Base-by-base conservation (phyloP, 2,113 vertebrate genomes). In the Embiotoca jacksoni region DNA sequence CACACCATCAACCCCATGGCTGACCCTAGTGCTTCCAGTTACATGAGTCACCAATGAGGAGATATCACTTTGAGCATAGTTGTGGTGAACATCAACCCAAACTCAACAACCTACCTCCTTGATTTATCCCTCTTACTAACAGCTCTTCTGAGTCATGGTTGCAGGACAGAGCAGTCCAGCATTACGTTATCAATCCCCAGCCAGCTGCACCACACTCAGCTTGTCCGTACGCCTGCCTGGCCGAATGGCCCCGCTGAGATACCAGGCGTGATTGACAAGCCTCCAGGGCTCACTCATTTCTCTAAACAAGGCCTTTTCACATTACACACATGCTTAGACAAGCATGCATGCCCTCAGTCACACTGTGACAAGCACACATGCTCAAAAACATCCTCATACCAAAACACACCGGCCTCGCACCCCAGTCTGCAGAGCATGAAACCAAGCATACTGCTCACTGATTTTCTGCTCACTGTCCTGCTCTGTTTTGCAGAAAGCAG, bases 191-290 rank as follows among this genome's bases (percentile, higher is more conserved):
- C 61, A 56, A 72, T 50, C 55, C 53, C 31, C 32, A 14, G 64
- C 33, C 57, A 70, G 81, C 31, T 57, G 47, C 64, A 59, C 14
- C 30, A n/a, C 44, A 47, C 16, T 72, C 58, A 41, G 47, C 30
- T 62, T 65, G 60, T 65, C 76, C 53, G 58, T 35, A 37, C 64
- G 47, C 31, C 36, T 81, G 64, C n/a, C 31, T 9, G 64, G 50
- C 69, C 79, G 89, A 87, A 83, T 55, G 78, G 84, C 65, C 58
- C 50, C 33, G 8, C 77, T 69, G 53, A 77, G 78, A 91, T 61
- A 65, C 65, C 37, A 58, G 82, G 30, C 83, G 49, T 57, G 80
- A 82, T 61, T 85, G 78, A 91, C 81, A 88, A 83, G 50, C 72
- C 84, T 88, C 73, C 41, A 50, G 81, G 81, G 72, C 54, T 82